Percentiles rank a stretch among this genome's conserved stretches.
Evolutionary conservation across 2,888 invertebrate species (phyloP).

Genomic region (Tinea semifulvella): DNA sequence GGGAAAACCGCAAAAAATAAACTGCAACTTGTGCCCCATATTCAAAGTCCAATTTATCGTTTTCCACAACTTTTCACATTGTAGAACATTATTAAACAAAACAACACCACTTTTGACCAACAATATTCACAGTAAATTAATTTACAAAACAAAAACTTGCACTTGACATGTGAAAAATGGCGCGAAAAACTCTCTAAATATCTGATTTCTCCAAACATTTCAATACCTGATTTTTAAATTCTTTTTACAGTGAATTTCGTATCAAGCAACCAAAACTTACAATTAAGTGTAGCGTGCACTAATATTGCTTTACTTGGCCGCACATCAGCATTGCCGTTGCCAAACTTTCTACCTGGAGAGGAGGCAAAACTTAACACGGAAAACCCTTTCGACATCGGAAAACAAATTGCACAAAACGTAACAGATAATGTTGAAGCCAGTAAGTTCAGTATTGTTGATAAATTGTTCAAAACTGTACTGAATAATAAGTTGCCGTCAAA

Average conservation of each 20-base stretch:
- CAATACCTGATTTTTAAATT: too few relatives aligned
- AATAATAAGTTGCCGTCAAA: slow-evolving; percentile 76
- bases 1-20: too few relatives aligned
- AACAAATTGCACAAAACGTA: neutral
- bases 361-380: slow-evolving; percentile 38
- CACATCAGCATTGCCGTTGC: slow-evolving; percentile 73
- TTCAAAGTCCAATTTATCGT: too few relatives aligned
- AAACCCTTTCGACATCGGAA: slow-evolving; percentile 39
- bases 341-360: slow-evolving; percentile 45
- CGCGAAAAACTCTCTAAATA: too few relatives aligned
- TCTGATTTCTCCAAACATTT: too few relatives aligned
- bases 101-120: too few relatives aligned
- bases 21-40: too few relatives aligned
- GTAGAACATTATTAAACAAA: too few relatives aligned
- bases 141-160: too few relatives aligned
- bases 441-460: slow-evolving; percentile 75
- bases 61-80: too few relatives aligned
- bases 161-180: too few relatives aligned
- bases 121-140: too few relatives aligned
- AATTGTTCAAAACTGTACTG: slow-evolving; percentile 75
- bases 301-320: slow-evolving; percentile 79
- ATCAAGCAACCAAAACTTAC: slow-evolving; percentile 66
- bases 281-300: slow-evolving; percentile 74
- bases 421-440: slow-evolving; percentile 41
- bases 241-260: slow-evolving; percentile 69